phyloP scores from a whole-genome alignment of 2,888 invertebrate species.

The Mactromeris polynyma region DNA sequence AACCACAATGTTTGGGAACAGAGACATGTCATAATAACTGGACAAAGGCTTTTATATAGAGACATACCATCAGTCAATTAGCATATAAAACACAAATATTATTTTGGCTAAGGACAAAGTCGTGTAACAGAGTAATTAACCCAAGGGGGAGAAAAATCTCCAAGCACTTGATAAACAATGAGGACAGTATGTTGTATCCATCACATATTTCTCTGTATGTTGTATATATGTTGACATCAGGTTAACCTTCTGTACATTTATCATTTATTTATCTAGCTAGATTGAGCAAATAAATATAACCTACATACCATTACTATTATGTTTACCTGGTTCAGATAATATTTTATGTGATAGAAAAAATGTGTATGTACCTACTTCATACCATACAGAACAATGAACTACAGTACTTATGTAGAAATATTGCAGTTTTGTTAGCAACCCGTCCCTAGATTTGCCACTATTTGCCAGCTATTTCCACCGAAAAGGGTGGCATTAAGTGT shows the following conservation, averaged over 20 bases:
- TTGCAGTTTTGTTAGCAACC: no score
- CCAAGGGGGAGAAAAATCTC: neutral
- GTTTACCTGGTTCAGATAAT: constrained; percentile 1
- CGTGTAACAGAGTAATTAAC: neutral
- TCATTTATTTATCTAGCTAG: neutral
- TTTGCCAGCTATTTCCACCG: no score
- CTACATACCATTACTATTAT: neutral
- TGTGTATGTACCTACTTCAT: neutral
- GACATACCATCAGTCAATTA: neutral
- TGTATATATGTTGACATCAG: neutral
- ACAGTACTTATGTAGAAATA: no score
- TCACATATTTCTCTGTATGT: neutral
- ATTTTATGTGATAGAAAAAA: constrained; percentile 5
- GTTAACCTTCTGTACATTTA: neutral
- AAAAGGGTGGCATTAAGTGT: no score
- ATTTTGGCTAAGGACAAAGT: neutral
- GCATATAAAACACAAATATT: neutral
- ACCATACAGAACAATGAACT: no score
- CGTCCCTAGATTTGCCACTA: no score
- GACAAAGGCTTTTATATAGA: neutral
- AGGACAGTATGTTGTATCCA: neutral
- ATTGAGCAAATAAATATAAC: constrained; percentile 2
- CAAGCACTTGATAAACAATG: neutral
- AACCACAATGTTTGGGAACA: neutral
- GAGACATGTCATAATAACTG: neutral